Base-by-base conservation (phyloP, 35 echinoderm and acorn worm species). In the Patiria miniata region DNA sequence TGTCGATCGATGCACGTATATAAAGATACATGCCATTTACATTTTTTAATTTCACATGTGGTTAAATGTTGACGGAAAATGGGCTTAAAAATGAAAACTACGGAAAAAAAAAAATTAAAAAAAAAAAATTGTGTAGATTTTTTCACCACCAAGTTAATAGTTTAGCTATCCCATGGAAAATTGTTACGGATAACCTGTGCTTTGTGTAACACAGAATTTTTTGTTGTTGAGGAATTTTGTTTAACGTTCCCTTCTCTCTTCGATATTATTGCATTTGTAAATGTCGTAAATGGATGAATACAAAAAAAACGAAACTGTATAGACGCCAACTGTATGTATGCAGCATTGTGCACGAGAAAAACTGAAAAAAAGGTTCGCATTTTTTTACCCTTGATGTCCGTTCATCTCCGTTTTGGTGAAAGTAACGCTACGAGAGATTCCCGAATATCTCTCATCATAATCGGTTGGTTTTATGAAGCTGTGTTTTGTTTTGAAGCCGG, bases 11-110 rank as follows among this genome's bases (percentile, higher is more conserved):
- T 73, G 65, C 65, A 73, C 29, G 65, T 73, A 73, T 15, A 73
- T 32, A 34, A n/a, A 6, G 42, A 73, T 73, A 47, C 42, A 12
- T 47, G 42, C n/a, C 52, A 60, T 32, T 73, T 73, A 32, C 19
- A 28, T 73, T 73, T 73, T 73, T 73, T 28, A 73, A 28, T 73
- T 73, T 73, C 65, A 73, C 65, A 22, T 12, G 65, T 73, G 65
- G 65, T 73, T 73, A 73, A 73, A 34, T 73, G 65, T 73, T 73
- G 65, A 73, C 26, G 14, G 29, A 34, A 73, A 73, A 14, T 73
- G 65, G 65, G 65, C 34, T 12, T 26, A 26, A 73, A 32, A 14
- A 14, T n/a, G n/a, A 23, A 34, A 73, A 36, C 12, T 47, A 12
- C 4, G 12, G 12, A 47, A 47, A 47, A 47, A 32, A 14, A 14